Conservation (phyloP, 2,113 vertebrate species). For the Dicentrarchus labrax region DNA sequence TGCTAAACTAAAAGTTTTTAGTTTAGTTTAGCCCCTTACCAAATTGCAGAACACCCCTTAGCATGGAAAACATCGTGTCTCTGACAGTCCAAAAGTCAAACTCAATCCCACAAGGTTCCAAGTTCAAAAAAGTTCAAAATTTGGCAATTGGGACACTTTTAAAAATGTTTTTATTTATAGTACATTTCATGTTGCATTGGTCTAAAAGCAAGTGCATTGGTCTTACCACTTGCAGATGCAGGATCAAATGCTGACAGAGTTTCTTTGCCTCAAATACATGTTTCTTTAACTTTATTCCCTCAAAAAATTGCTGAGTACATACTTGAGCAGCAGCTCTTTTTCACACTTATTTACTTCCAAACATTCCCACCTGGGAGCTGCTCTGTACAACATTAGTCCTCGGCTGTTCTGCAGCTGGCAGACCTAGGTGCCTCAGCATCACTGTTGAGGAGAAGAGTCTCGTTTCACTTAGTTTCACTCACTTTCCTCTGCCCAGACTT, state of each 20-base stretch:
- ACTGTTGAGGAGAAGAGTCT: constrained; percentile 24
- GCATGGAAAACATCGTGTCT: not conserved
- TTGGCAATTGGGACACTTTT: not conserved
- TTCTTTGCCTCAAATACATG: constrained; percentile 23
- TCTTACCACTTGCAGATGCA: not conserved
- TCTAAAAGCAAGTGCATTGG: not conserved
- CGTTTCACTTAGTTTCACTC: constrained; percentile 40
- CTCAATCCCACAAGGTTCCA: not conserved
- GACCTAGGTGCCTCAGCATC: constrained; percentile 40
- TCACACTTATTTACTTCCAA: constrained; percentile 37
- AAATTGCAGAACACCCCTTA: not conserved
- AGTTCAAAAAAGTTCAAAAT: too few species aligned
- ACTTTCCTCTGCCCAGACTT: constrained; percentile 17
- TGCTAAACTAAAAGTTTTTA: too few species aligned
- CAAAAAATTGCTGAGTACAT: constrained; percentile 39
- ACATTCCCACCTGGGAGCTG: constrained; percentile 36
- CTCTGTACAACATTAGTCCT: constrained; percentile 48
- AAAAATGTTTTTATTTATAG: not conserved
- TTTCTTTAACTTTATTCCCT: constrained; percentile 37
- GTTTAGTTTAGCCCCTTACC: not conserved
- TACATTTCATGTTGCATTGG: not conserved
- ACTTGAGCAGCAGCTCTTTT: constrained; percentile 23
- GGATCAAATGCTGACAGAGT: constrained; percentile 45
- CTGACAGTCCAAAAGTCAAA: not conserved
- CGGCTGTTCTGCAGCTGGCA: constrained; percentile 39